Evolutionary conservation across 2,113 vertebrate species (phyloP).

Genomic region (Eleginops maclovinus): DNA sequence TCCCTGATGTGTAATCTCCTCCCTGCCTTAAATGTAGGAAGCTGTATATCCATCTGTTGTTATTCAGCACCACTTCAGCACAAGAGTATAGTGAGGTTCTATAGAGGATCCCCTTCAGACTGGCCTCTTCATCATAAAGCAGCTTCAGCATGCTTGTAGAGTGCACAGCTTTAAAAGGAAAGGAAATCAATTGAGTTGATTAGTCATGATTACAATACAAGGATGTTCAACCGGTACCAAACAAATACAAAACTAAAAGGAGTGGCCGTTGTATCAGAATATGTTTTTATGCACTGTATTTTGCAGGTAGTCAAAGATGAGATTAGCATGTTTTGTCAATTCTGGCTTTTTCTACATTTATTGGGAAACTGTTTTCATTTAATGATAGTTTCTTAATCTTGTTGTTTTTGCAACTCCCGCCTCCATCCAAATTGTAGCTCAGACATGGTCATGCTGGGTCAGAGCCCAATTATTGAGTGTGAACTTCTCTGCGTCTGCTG

Average conservation of each 20-base stretch:
- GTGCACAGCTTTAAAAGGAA: background rate
- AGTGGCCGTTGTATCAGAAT: background rate
- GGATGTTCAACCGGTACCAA: background rate
- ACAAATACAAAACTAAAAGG: background rate
- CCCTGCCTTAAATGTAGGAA: background rate
- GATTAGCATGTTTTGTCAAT: background rate
- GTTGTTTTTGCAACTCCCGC: conserved; percentile 1
- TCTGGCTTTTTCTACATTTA: background rate
- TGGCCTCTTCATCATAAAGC: conserved; percentile 12
- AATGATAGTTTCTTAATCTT: background rate
- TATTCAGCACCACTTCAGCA: conserved; percentile 1
- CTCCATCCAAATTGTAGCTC: conserved; percentile 13
- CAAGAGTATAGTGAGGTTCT: conserved; percentile 7
- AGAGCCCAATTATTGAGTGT: conserved; percentile 42
- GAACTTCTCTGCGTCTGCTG: conserved; percentile 32
- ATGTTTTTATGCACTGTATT: background rate
- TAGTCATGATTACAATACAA: background rate
- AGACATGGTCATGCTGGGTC: conserved; percentile 19
- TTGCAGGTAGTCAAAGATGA: background rate
- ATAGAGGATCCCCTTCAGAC: background rate
- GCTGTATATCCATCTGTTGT: conserved; percentile 20
- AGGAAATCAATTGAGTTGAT: conserved; percentile 1
- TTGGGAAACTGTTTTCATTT: background rate
- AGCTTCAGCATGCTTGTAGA: background rate
- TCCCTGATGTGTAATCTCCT: conserved; percentile 3